Percentiles rank a stretch among this genome's conserved stretches.
Evolutionary conservation across 1,140 invertebrate genomes (phyloP).

Genomic region (Apolygus lucorum): DNA sequence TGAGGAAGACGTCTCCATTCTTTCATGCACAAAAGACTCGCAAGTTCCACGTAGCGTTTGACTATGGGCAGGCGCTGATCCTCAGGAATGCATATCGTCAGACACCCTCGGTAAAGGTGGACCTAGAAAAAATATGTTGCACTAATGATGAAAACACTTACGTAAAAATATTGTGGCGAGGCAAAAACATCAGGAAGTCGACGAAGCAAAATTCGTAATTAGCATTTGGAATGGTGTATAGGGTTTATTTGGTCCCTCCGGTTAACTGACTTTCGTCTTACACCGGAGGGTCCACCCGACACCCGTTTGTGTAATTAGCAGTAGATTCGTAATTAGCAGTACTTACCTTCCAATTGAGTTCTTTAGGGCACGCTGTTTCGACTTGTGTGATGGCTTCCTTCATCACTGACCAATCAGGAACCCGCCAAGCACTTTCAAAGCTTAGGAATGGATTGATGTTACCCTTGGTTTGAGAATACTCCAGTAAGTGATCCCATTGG

Average conservation of each 20-base stretch:
- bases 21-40: constrained; percentile 78
- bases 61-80: constrained; percentile 66
- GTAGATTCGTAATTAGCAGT: too few species aligned
- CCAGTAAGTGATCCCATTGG: constrained; percentile 87
- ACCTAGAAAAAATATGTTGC: constrained; percentile 49
- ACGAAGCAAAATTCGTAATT: too few species aligned
- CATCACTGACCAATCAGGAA: constrained; percentile 88
- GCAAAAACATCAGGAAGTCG: too few species aligned
- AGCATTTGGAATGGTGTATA: too few species aligned
- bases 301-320: too few species aligned
- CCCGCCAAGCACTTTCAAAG: constrained; percentile 86
- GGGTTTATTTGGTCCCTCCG: too few species aligned
- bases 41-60: constrained; percentile 80
- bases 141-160: too few species aligned
- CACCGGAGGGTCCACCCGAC: too few species aligned
- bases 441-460: constrained; percentile 81
- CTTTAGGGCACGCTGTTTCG: constrained; percentile 84
- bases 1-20: constrained; percentile 88
- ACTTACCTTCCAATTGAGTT: constrained; percentile 71
- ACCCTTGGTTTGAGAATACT: constrained; percentile 65
- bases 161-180: too few species aligned
- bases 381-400: constrained; percentile 85
- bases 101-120: constrained; percentile 85
- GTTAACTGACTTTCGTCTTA: too few species aligned
- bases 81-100: constrained; percentile 78